These are phyloP conservation scores for Geotrupes spiniger DNA, from an alignment of 2,888 invertebrate genomes.

Conservation along the genomic window DNA sequence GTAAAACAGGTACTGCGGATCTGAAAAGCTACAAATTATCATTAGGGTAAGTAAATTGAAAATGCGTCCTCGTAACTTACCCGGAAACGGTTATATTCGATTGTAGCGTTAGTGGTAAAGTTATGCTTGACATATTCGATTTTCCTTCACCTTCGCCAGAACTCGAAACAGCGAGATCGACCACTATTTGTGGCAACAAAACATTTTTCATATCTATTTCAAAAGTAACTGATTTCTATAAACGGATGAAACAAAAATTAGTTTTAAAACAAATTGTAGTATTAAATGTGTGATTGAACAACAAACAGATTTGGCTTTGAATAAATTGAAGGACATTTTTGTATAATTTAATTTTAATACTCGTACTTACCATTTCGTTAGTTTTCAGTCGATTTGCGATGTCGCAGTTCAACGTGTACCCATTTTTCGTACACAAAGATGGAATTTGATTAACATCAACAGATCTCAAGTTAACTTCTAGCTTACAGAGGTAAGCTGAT, in stretches of 20 bases:
- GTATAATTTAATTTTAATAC: not conserved
- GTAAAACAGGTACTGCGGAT: slow-evolving; percentile 14
- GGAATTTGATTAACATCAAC: slow-evolving; percentile 16
- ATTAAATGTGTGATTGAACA: no score
- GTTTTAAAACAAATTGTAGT: no score
- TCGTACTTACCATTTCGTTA: slow-evolving; percentile 10
- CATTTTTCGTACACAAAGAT: slow-evolving; percentile 11
- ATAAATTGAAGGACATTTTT: not conserved
- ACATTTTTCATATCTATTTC: slow-evolving; percentile 12
- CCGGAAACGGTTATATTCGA: slow-evolving; percentile 13
- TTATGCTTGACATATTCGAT: not conserved
- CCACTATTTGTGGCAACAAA: not conserved
- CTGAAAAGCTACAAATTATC: slow-evolving; percentile 12
- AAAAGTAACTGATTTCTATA: slow-evolving; percentile 14
- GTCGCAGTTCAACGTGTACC: slow-evolving; percentile 11
- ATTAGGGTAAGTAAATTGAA: not conserved
- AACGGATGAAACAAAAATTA: slow-evolving; percentile 3
- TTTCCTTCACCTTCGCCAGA: slow-evolving; percentile 13
- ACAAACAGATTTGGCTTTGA: no score
- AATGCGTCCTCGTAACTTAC: not conserved
- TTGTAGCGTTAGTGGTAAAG: slow-evolving; percentile 10
- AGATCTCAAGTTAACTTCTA: slow-evolving; percentile 32
- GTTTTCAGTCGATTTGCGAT: slow-evolving; percentile 13
- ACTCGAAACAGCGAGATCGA: slow-evolving; percentile 5
- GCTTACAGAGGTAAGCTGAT: slow-evolving; percentile 40